Percentiles rank a stretch among this genome's conserved stretches.
Conservation (phyloP, 2,888 invertebrate genomes). For the Watsonalla binaria region DNA sequence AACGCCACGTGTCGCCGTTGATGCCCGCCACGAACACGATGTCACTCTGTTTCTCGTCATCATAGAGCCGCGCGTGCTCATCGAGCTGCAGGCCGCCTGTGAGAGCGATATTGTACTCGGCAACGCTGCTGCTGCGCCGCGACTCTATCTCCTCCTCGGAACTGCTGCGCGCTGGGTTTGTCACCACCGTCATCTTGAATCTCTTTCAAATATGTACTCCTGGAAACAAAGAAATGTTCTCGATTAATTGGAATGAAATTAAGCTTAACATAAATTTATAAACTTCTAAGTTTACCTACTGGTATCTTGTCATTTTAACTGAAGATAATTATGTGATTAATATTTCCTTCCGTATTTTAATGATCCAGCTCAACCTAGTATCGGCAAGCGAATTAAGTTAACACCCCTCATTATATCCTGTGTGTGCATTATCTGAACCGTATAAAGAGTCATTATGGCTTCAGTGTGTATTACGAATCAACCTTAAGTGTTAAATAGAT, state of each 20-base stretch:
- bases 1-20: constrained; percentile 81
- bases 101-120: constrained; percentile 17
- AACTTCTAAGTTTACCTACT: too few relatives aligned
- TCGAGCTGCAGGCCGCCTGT: constrained; percentile 33
- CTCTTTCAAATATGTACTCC: constrained; percentile 29
- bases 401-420: constrained; percentile 51
- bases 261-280: too few relatives aligned
- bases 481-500: constrained; percentile 52
- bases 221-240: constrained; percentile 34
- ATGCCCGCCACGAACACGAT: constrained; percentile 82
- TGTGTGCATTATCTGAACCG: constrained; percentile 53
- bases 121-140: constrained; percentile 14
- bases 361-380: constrained; percentile 5
- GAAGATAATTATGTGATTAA: background rate
- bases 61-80: constrained; percentile 59
- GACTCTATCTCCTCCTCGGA: constrained; percentile 51
- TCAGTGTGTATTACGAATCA: constrained; percentile 53
- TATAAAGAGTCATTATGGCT: constrained; percentile 71
- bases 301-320: background rate
- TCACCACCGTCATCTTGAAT: constrained; percentile 67
- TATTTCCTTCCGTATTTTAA: background rate
- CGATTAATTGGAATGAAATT: background rate
- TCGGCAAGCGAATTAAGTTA: constrained; percentile 53
- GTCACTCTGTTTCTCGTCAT: constrained; percentile 78
- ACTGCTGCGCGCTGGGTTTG: constrained; percentile 59